Evolutionary conservation across 2,888 invertebrate genomes (phyloP).

Genomic region (Ormyrus thymus): DNA sequence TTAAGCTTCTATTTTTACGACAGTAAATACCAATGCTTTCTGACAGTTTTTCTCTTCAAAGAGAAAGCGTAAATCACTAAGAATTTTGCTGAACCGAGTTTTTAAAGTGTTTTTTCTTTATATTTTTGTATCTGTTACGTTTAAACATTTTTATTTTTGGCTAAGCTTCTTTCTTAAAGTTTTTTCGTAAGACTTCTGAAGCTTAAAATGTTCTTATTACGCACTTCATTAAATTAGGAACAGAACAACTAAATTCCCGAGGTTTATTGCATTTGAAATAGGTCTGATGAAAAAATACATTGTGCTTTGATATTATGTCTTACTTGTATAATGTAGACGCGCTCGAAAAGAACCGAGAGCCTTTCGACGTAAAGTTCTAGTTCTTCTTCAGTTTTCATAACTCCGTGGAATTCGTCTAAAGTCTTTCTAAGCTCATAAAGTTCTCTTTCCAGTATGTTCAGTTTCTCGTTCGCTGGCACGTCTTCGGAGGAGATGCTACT

Average conservation of each 20-base stretch:
- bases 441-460: conserved; percentile 85
- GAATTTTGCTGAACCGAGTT: no score
- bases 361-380: conserved; percentile 87
- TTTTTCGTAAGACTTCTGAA: background rate
- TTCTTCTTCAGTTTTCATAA: conserved; percentile 89
- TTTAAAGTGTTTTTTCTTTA: no score
- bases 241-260: background rate
- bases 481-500: conserved; percentile 84
- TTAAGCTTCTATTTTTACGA: no score
- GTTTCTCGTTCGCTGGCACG: conserved; percentile 84
- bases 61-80: no score
- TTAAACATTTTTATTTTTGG: no score
- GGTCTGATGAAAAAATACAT: no score
- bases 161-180: background rate
- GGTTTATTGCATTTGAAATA: no score
- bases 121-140: no score
- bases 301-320: background rate
- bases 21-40: no score
- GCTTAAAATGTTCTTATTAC: background rate
- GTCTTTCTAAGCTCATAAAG: conserved; percentile 83
- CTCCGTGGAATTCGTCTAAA: conserved; percentile 84
- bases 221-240: background rate
- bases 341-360: conserved; percentile 84
- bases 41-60: no score
- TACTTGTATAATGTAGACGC: conserved; percentile 84